Evolutionary conservation across 30 jellyfish, hydroid and myxozoan genomes (phyloP), one percentile per base, ranked within the genome.

Genomic region (Rhopilema esculentum): DNA sequence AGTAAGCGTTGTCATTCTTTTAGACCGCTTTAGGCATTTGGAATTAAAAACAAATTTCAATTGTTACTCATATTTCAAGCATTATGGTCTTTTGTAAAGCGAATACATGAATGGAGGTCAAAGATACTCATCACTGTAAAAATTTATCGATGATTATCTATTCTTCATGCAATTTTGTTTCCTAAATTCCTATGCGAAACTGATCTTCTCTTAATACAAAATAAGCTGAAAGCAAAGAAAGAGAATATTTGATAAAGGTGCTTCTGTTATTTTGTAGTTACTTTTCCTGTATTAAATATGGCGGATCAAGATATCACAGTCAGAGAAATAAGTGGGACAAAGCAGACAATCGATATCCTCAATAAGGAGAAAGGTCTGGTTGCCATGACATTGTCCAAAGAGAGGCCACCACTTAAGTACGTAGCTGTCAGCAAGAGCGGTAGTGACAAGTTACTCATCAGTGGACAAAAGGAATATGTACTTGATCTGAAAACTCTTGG

Each of bases 221-320:
- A n/a, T n/a, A n/a, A n/a, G n/a, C n/a, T n/a, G n/a, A n/a, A n/a
- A n/a, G n/a, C n/a, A n/a, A n/a, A n/a, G n/a, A n/a, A n/a, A n/a
- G n/a, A n/a, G n/a, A n/a, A n/a, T n/a, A n/a, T n/a, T n/a, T n/a
- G n/a, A n/a, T n/a, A n/a, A n/a, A 26, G 7, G 8, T 0, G 6
- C 27, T 18, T 24, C n/a, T 21, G 12, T 74, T 53, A 8, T 40
- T 6, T 73, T 72, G 22, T 64, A 86, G 94, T 86, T 21, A 75
- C 87, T 72, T 92, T 92, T 80, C 92, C 98, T 15, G 89, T 81
- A 16, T 31, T 80, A 72, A 93, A 93, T 75, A 93, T 79, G 87
- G 99, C 95, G 0, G 98, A 90, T 19, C 97, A 82, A 26, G 99
- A 95, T 64, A 87, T 90, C 0, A 77, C 93, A 9, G 97, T 95